Evolutionary conservation across 2,888 invertebrate genomes (phyloP).

Genomic region (Orchesellides sinensis): DNA sequence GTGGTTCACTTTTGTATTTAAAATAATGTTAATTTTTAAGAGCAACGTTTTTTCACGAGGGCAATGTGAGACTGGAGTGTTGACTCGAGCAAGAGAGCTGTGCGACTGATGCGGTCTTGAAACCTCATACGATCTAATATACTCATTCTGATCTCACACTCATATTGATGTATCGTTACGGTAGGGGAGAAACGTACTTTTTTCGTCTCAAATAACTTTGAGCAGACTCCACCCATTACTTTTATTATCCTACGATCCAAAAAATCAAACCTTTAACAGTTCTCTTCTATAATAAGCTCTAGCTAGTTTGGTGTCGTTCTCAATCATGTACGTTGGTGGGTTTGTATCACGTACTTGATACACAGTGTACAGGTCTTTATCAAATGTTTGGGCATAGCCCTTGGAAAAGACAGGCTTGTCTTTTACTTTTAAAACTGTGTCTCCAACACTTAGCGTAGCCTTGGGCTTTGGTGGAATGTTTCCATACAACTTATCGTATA

Average conservation of each 20-base stretch:
- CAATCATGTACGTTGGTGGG: too few relatives aligned
- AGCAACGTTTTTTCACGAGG: too few relatives aligned
- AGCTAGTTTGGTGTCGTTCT: neutral
- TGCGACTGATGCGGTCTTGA: neutral
- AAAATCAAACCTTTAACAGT: neutral
- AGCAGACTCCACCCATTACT: neutral
- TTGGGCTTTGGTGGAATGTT: neutral
- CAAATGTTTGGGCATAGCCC: neutral
- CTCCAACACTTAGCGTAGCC: neutral
- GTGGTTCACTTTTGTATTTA: neutral
- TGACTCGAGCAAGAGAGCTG: neutral
- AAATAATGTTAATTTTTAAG: neutral
- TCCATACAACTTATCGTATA: conserved; percentile 6
- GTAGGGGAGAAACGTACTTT: neutral
- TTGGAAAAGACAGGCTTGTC: conserved; percentile 5
- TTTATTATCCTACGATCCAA: neutral
- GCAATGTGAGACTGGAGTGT: too few relatives aligned
- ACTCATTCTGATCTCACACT: neutral
- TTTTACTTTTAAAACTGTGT: neutral
- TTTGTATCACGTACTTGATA: neutral
- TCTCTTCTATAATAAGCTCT: neutral
- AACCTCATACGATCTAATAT: neutral
- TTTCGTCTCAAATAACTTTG: too few relatives aligned
- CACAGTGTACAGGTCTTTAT: neutral
- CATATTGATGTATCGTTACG: too few relatives aligned